Percentiles rank a stretch among this genome's conserved stretches.
Conservation (phyloP, 2,797 vertebrate genomes). For the Adrianichthys oophorus region DNA sequence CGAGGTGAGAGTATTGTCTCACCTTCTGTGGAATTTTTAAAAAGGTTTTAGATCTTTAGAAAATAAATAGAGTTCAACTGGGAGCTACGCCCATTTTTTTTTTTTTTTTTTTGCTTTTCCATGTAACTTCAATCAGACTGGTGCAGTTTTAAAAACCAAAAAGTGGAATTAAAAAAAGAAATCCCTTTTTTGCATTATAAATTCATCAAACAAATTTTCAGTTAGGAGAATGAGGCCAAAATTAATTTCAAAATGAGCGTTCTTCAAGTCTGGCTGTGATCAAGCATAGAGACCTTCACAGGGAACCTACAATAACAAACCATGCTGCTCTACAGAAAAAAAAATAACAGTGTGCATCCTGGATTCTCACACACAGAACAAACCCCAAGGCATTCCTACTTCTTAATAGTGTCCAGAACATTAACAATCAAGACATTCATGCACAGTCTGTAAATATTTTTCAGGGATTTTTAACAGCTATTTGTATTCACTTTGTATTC, state of each 20-base stretch:
- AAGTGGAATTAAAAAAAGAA: too few relatives aligned
- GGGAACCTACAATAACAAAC: slow-evolving; percentile 9
- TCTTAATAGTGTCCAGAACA: slow-evolving; percentile 19
- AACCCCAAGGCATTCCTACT: slow-evolving; percentile 39
- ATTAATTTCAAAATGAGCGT: background rate
- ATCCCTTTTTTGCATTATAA: too few relatives aligned
- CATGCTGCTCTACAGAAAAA: slow-evolving; percentile 8
- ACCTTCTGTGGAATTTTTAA: too few relatives aligned
- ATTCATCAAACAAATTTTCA: too few relatives aligned
- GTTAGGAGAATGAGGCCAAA: too few relatives aligned
- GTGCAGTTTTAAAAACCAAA: too few relatives aligned
- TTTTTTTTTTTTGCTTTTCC: too few relatives aligned
- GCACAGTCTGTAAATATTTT: slow-evolving; percentile 35
- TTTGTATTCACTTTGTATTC: background rate
- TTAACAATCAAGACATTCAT: slow-evolving; percentile 49
- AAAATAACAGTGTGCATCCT: slow-evolving; percentile 10
- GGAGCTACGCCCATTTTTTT: too few relatives aligned
- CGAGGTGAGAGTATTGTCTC: too few relatives aligned
- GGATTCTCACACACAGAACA: slow-evolving; percentile 17
- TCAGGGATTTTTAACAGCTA: slow-evolving; percentile 24
- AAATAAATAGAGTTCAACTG: too few relatives aligned
- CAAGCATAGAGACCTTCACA: slow-evolving; percentile 26
- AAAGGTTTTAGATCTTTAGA: too few relatives aligned
- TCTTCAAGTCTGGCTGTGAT: slow-evolving; percentile 21
- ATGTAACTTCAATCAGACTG: too few relatives aligned